Evolutionary conservation across 2,113 vertebrate genomes (phyloP).

Genomic region (Lepus timidus): DNA sequence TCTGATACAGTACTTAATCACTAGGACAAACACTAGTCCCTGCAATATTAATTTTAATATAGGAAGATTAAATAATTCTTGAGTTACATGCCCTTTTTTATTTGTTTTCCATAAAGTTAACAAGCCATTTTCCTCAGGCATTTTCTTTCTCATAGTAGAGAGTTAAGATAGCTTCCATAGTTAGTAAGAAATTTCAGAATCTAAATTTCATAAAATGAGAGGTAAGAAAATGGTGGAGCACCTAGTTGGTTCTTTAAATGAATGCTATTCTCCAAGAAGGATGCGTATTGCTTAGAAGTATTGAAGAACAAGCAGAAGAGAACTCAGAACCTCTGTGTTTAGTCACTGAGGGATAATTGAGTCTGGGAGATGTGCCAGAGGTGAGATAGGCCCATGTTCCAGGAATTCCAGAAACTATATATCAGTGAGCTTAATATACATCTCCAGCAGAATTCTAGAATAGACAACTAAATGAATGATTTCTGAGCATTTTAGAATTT

Average conservation of each 20-base stretch:
- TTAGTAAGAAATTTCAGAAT: slow-evolving; percentile 24
- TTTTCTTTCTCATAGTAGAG: not conserved
- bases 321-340: not conserved
- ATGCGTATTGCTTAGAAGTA: not conserved
- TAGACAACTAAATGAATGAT: not conserved
- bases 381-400: not conserved
- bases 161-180: not conserved
- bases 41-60: not conserved
- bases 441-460: slow-evolving; percentile 18
- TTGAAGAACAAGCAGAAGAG: not conserved
- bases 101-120: slow-evolving; percentile 11
- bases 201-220: slow-evolving; percentile 39
- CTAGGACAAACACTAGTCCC: too few species aligned
- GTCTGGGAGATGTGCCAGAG: not conserved
- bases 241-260: not conserved
- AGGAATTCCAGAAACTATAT: slow-evolving; percentile 35
- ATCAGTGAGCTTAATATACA: not conserved
- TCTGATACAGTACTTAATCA: too few species aligned
- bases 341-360: not conserved
- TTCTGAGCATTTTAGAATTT: not conserved
- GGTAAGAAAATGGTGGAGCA: not conserved
- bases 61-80: not conserved
- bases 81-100: not conserved
- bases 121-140: not conserved
- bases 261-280: not conserved